Base-by-base conservation (phyloP, 1,140 invertebrate species). In the Musca domestica region DNA sequence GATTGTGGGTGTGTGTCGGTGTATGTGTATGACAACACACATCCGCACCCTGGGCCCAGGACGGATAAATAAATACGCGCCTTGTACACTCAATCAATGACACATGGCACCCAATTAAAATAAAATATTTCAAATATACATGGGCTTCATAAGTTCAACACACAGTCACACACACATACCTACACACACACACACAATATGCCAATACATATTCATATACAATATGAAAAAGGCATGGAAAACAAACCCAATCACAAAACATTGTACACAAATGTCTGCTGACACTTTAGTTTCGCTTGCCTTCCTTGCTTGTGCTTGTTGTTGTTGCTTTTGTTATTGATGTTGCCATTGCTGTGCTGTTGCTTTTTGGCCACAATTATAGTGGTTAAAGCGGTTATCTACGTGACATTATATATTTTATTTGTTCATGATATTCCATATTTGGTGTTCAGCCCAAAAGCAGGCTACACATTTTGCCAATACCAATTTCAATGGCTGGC, bases 21-120 rank as follows among this genome's bases (percentile, higher is more conserved):
- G 23, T 54, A 4, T 54, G 12, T 54, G 2, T 41, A 41, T 41
- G 34, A 41, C 34, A 41, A 41, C 34, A 41, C 34, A 41, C 12
- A 41, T 41, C 34, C 34, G 34, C 34, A 41, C 34, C 34, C 34
- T 12, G 12, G 6, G 34, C 34, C 34, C 34, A n/a, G n/a, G n/a
- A n/a, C n/a, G 34, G 4, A 41, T 41, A 41, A 41, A 41, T 41
- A 41, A 41, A 41, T 41, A 41, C 34, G 34, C 34, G 34, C 34
- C 34, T 41, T 41, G 34, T 41, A 41, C 34, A 41, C 34, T 41
- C 34, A 41, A 41, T 41, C 34, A 58, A 58, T 58, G 54, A 58
- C 54, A 58, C 54, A 58, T 58, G 54, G 14, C 54, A 58, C 54
- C 54, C 54, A 58, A 58, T 58, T 58, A 58, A 25, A 27, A 27